Evolutionary conservation across 2,113 vertebrate species (phyloP).

Genomic region (Gobius niger): DNA sequence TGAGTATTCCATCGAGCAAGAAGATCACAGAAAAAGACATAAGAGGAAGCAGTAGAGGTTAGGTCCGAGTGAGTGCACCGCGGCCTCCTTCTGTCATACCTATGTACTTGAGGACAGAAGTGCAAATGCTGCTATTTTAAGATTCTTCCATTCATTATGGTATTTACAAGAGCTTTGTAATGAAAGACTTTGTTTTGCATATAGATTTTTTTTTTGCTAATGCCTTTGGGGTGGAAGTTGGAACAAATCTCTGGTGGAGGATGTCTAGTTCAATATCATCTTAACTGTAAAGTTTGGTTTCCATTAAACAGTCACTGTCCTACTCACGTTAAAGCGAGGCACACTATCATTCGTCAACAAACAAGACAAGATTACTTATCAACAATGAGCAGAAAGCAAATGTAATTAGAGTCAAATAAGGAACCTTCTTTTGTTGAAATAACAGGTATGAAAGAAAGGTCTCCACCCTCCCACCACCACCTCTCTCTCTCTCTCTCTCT

Average conservation of each 20-base stretch:
- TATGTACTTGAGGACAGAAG: constrained; percentile 31
- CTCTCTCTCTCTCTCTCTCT: constrained; percentile 56
- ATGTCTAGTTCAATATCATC: not conserved
- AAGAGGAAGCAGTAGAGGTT: constrained; percentile 64
- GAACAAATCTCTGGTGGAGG: too few species aligned
- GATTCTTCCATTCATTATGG: not conserved
- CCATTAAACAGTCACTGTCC: constrained; percentile 1
- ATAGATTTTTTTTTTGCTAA: not conserved
- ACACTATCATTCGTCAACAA: constrained; percentile 39
- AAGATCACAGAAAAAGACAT: constrained; percentile 45
- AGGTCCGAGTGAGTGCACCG: constrained; percentile 68
- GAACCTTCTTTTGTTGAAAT: constrained; percentile 69
- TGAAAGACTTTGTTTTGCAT: not conserved
- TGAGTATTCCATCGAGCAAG: constrained; percentile 64
- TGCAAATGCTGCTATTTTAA: not conserved
- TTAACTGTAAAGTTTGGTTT: not conserved
- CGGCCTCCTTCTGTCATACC: constrained; percentile 69
- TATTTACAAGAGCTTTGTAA: not conserved
- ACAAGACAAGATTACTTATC: constrained; percentile 59
- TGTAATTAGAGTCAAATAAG: constrained; percentile 71
- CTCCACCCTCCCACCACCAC: constrained; percentile 51
- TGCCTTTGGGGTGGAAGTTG: not conserved
- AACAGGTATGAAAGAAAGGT: constrained; percentile 74
- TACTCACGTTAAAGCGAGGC: constrained; percentile 1
- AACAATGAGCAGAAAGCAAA: constrained; percentile 77